Base-by-base conservation (phyloP, 2,113 vertebrate genomes). In the Phocoena sinus region DNA sequence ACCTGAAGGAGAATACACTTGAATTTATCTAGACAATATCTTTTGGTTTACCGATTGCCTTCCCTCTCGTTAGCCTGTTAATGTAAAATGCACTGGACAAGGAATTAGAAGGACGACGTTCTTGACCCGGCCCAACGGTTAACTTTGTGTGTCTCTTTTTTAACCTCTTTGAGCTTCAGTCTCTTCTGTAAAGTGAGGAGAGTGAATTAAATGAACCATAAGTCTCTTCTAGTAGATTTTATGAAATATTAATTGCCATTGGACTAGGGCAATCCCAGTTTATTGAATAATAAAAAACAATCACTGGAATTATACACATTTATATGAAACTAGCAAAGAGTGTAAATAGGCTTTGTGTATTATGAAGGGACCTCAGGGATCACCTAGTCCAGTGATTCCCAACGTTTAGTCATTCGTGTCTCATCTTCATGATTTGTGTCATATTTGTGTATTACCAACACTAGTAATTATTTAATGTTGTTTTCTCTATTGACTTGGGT, bases 201-300 rank as follows among this genome's bases (percentile, higher is more conserved):
- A 92, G 18, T 77, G 62, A 91, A 67, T 86, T 89, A 79, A 95
- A 80, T 95, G 36, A 87, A 63, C 8, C 60, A 10, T 80, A 92
- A 95, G 50, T 18, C 10, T 65, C 23, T 95, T 73, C 56, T 44
- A 83, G 50, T 62, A 88, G 58, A 88, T 95, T 93, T 95, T 87
- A 80, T 92, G 53, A 91, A 91, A 77, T 68, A 73, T 73, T 70
- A 92, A 96, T 62, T 96, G 70, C 80, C 18, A 71, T 28, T 94
- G 71, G 44, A 62, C 65, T 84, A 92, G 33, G 86, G 25, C 8
- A 53, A 90, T 91, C 44, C 5, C 26, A 74, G 1, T 56, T 87
- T 87, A 84, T 70, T 83, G 33, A 86, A 95, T 70, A 94, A 81
- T 89, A 94, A 89, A 80, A 14, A 91, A 73, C 21, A n/a, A 67